phyloP scores from a whole-genome alignment of 2,797 vertebrate species.

The Eulemur albifrons region DNA sequence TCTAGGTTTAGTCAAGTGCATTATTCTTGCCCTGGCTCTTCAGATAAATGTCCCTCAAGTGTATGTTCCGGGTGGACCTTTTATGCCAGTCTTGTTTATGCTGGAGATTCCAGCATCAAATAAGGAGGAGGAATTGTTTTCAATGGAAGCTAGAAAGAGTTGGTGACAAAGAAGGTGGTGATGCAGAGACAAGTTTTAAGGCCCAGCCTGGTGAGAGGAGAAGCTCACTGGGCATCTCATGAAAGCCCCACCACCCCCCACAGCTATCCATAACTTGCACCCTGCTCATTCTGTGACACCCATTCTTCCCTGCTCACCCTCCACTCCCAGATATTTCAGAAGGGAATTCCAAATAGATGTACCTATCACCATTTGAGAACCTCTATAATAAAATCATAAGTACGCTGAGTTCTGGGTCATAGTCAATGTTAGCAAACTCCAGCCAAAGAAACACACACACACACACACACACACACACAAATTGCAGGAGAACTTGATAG shows the following conservation, averaged over 20 bases:
- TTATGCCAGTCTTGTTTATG: not conserved
- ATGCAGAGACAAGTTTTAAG: not conserved
- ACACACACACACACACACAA: not conserved
- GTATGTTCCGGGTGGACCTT: not conserved
- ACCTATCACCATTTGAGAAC: not conserved
- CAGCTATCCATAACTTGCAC: not conserved
- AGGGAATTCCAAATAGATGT: not conserved
- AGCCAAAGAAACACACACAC: not conserved
- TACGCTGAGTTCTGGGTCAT: not conserved
- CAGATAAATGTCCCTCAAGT: not conserved
- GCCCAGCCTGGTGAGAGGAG: not conserved
- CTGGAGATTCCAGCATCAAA: not conserved
- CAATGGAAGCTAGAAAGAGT: not conserved
- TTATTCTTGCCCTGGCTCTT: not conserved
- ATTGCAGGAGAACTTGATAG: not conserved
- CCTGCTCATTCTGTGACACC: not conserved
- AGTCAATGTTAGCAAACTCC: not conserved
- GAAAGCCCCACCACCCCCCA: no score
- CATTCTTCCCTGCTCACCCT: not conserved
- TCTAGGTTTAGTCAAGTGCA: not conserved
- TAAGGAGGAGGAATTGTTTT: not conserved
- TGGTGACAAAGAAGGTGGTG: not conserved
- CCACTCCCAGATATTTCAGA: not conserved
- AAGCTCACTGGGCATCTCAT: not conserved
- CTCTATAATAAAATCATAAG: not conserved